Conservation (phyloP, 2,113 vertebrate genomes). For the Clarias batrachus region DNA sequence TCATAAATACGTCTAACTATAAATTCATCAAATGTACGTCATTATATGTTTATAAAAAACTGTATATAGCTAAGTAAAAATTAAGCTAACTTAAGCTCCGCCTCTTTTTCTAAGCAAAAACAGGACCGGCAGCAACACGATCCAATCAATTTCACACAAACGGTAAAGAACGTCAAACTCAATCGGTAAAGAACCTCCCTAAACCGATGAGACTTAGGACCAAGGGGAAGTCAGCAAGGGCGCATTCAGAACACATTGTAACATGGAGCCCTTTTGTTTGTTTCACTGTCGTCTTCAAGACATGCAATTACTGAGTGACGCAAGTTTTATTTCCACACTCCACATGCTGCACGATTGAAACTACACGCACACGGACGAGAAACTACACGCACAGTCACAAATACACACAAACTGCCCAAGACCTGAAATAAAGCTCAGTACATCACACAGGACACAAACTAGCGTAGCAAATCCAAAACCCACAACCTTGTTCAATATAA, state of each 20-base stretch:
- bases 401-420: neutral
- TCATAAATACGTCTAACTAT: neutral
- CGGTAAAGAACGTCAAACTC: neutral
- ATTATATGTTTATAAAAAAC: neutral
- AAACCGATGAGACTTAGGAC: neutral
- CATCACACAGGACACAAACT: neutral
- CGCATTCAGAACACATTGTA: neutral
- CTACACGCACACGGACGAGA: constrained; percentile 60
- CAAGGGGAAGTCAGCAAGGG: neutral
- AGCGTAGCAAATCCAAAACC: neutral
- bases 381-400: neutral
- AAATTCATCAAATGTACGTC: neutral
- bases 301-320: constrained; percentile 66
- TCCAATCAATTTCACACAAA: neutral
- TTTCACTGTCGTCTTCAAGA: constrained; percentile 58
- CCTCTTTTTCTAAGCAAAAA: neutral
- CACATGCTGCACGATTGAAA: constrained; percentile 70
- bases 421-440: constrained; percentile 6
- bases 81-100: neutral
- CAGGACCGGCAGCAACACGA: neutral
- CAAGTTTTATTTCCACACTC: constrained; percentile 63
- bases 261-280: constrained; percentile 50
- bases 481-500: neutral
- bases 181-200: neutral
- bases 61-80: too few species aligned